Evolutionary conservation across 2,888 invertebrate species (phyloP).

Genomic region (Lapara coniferarum): DNA sequence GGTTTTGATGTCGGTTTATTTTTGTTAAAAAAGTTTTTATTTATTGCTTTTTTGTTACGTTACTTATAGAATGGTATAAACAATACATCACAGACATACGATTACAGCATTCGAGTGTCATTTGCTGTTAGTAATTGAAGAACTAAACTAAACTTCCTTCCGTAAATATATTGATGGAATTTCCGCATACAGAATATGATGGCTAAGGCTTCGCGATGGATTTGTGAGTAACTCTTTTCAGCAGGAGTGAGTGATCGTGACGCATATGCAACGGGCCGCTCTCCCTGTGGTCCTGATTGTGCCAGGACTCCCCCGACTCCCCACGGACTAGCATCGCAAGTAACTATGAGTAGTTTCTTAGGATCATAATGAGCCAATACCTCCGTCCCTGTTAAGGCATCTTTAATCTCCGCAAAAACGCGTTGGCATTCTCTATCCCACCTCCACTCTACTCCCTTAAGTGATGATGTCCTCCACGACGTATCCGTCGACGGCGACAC

Average conservation of each 20-base stretch:
- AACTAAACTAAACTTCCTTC: conserved; percentile 34
- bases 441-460: neutral
- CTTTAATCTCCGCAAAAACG: conserved; percentile 21
- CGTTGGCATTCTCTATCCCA: conserved; percentile 11
- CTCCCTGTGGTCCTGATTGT: neutral
- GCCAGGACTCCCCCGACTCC: neutral
- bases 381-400: neutral
- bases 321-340: neutral
- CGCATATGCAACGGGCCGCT: neutral
- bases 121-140: no score
- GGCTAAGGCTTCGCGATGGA: neutral
- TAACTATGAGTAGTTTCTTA: neutral
- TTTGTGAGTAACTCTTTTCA: conserved; percentile 38
- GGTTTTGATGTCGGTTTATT: no score
- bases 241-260: conserved; percentile 36
- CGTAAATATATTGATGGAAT: conserved; percentile 38
- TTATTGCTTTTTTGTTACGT: no score
- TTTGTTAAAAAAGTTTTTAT: no score
- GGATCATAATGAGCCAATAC: conserved; percentile 12
- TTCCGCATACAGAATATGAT: conserved; percentile 21
- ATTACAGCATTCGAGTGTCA: no score
- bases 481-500: no score
- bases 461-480: no score
- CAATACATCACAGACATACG: no score
- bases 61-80: no score